Evolutionary conservation across 2,888 invertebrate species (phyloP).

Genomic region (Kryphioiulus occultus): DNA sequence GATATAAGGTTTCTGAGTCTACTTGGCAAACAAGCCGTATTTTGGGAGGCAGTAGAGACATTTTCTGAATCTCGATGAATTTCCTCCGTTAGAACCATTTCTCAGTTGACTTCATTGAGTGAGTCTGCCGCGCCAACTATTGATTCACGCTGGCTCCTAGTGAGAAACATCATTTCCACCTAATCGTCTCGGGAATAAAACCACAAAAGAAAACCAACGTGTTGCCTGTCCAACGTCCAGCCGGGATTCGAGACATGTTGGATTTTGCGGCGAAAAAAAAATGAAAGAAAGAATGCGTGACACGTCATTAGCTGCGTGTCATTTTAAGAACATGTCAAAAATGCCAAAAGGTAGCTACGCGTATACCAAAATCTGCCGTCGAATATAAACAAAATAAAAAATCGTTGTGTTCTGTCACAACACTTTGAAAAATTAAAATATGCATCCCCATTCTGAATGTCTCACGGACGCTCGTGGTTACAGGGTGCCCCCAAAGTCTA

Average conservation of each 20-base stretch:
- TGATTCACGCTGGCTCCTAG: neutral
- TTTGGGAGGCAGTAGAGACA: neutral
- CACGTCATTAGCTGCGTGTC: neutral
- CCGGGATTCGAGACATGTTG: neutral
- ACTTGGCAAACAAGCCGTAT: neutral
- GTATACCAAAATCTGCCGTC: neutral
- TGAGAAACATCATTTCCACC: slow-evolving; percentile 31
- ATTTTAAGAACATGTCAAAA: slow-evolving; percentile 3
- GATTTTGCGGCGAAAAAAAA: neutral
- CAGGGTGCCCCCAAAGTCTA: neutral
- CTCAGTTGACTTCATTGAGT: slow-evolving; percentile 10
- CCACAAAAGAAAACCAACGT: slow-evolving; percentile 35
- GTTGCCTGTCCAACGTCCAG: slow-evolving; percentile 2
- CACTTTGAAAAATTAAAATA: neutral
- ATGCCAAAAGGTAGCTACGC: neutral
- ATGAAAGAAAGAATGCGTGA: neutral
- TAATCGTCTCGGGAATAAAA: slow-evolving; percentile 25
- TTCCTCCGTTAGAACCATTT: neutral
- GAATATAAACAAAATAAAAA: neutral
- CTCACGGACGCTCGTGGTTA: neutral
- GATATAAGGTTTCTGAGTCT: neutral
- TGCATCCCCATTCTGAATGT: neutral
- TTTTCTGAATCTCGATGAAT: neutral
- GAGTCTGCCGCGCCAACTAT: neutral
- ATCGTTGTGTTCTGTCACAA: neutral